Percentiles rank a stretch among this genome's conserved stretches.
Evolutionary conservation across 2,888 invertebrate genomes (phyloP).

Genomic region (Cinara cedri): DNA sequence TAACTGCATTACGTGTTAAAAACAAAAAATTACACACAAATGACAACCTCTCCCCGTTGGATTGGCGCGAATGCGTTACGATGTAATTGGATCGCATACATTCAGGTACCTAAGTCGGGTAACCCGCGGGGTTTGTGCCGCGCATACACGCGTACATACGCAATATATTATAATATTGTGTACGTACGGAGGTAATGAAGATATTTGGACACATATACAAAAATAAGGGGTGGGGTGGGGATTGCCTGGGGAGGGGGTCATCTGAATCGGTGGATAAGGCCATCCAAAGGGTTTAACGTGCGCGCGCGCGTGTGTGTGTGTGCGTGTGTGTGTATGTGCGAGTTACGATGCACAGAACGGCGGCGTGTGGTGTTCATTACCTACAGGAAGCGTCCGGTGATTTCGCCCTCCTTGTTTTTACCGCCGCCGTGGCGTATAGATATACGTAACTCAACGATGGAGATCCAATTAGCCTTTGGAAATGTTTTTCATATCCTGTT

Average conservation of each 20-base stretch:
- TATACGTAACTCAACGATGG: conserved; percentile 41
- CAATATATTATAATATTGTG: too few relatives aligned
- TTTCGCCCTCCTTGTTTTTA: conserved; percentile 52
- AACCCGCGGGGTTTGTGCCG: conserved; percentile 22
- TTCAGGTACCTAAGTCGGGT: conserved; percentile 33
- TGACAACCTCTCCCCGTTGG: conserved; percentile 11
- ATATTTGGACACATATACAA: conserved; percentile 41
- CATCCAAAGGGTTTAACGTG: conserved; percentile 30
- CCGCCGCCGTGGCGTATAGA: too few relatives aligned
- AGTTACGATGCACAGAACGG: too few relatives aligned
- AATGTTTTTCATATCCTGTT: conserved; percentile 57
- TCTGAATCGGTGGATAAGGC: conserved; percentile 20
- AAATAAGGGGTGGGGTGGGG: not conserved
- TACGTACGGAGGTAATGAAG: conserved; percentile 32
- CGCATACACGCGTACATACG: not conserved
- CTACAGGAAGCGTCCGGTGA: conserved; percentile 54
- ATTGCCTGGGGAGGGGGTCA: not conserved
- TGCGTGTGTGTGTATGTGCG: too few relatives aligned
- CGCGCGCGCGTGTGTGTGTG: not conserved
- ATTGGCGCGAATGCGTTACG: conserved; percentile 31
- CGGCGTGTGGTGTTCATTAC: conserved; percentile 33
- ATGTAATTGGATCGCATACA: conserved; percentile 39
- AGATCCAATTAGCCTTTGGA: conserved; percentile 56
- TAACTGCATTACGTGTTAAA: conserved; percentile 7
- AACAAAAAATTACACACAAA: not conserved